These are phyloP conservation scores for Silurus glanis DNA, from an alignment of 2,113 vertebrate species.

Conservation along the genomic window DNA sequence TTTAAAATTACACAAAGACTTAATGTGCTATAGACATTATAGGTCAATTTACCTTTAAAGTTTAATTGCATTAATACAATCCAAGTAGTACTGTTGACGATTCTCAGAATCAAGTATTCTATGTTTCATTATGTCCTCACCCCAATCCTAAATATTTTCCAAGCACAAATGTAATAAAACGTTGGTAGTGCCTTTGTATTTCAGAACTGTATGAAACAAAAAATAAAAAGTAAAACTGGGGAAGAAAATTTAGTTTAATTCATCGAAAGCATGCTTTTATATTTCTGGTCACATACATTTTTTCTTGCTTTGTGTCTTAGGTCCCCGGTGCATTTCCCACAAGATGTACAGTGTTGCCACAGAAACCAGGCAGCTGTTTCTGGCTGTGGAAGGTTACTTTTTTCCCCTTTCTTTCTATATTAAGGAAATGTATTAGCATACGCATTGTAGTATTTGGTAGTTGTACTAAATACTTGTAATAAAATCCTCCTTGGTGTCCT, in stretches of 20 bases:
- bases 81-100: neutral
- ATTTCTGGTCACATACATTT: neutral
- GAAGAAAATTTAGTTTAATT: neutral
- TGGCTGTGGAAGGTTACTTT: conserved; percentile 75
- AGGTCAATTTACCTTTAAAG: too few species aligned
- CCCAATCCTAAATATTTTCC: neutral
- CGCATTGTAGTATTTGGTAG: neutral
- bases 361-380: conserved; percentile 64
- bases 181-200: neutral
- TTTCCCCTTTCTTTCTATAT: neutral
- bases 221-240: neutral
- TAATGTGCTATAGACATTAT: neutral
- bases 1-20: neutral
- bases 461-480: neutral
- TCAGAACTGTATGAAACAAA: neutral
- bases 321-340: conserved; percentile 72
- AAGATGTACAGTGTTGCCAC: conserved; percentile 72
- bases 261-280: neutral
- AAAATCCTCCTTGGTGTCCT: neutral
- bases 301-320: conserved; percentile 53
- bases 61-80: too few species aligned
- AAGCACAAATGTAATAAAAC: neutral
- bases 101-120: neutral
- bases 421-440: neutral
- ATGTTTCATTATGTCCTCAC: neutral